Percentiles rank a stretch among this genome's conserved stretches.
Conservation (phyloP, 2,888 invertebrate species). For the Panzeria rudis region DNA sequence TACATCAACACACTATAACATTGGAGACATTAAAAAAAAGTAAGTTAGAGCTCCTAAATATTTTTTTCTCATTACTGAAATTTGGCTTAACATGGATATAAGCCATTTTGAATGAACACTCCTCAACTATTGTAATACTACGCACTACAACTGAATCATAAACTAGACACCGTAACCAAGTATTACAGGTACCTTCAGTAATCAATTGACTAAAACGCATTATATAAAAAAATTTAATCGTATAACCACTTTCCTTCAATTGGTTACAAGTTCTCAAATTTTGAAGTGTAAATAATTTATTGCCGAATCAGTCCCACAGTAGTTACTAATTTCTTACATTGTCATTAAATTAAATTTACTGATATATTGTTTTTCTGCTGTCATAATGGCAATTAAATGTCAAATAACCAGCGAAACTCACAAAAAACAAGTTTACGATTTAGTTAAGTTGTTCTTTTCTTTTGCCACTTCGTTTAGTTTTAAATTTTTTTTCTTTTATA, state of each 20-base stretch:
- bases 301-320: not conserved
- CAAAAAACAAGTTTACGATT: conserved; percentile 22
- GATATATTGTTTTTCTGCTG: conserved; percentile 36
- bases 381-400: conserved; percentile 65
- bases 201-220: no score
- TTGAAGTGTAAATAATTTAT: not conserved
- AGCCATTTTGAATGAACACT: no score
- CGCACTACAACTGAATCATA: no score
- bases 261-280: not conserved
- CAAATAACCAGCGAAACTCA: conserved; percentile 25
- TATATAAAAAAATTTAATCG: no score
- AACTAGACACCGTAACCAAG: no score
- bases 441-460: not conserved
- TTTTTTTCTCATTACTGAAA: no score
- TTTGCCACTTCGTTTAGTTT: not conserved
- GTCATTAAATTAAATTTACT: conserved; percentile 5
- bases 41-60: no score
- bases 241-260: not conserved
- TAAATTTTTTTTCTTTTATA: conserved; percentile 35
- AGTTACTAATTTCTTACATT: not conserved
- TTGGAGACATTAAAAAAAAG: no score
- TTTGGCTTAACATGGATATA: no score
- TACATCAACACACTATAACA: no score
- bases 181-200: no score
- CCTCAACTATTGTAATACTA: no score